Conservation (phyloP, 2,888 invertebrate species). For the Endotricha flammealis region DNA sequence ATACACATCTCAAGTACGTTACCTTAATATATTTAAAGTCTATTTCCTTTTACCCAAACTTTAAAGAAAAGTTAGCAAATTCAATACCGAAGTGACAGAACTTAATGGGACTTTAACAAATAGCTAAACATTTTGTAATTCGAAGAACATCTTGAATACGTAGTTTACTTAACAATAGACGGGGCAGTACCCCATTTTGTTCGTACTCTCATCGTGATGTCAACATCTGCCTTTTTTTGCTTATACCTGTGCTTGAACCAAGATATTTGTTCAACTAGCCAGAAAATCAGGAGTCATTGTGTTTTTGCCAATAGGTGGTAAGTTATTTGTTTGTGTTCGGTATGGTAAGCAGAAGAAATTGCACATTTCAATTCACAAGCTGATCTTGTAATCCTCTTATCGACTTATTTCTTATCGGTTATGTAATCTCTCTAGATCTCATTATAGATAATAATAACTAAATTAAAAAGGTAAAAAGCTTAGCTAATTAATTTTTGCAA, state of each 20-base stretch:
- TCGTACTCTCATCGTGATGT: constrained; percentile 47
- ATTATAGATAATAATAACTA: no score
- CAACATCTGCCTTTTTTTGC: constrained; percentile 72
- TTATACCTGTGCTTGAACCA: constrained; percentile 57
- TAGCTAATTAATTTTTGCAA: no score
- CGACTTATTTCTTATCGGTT: no score
- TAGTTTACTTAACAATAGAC: constrained; percentile 67
- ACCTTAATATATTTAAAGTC: constrained; percentile 29
- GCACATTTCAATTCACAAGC: constrained; percentile 28
- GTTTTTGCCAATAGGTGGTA: constrained; percentile 44
- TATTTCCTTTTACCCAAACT: constrained; percentile 19
- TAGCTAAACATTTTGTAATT: constrained; percentile 75
- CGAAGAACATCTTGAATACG: constrained; percentile 69
- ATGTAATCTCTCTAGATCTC: no score
- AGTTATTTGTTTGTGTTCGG: constrained; percentile 50
- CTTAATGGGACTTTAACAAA: constrained; percentile 76
- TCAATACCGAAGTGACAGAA: constrained; percentile 62
- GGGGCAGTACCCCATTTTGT: constrained; percentile 55
- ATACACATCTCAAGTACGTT: constrained; percentile 10
- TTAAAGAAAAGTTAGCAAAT: constrained; percentile 31
- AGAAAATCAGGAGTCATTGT: constrained; percentile 72
- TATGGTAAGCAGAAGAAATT: constrained; percentile 36
- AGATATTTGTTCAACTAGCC: constrained; percentile 73
- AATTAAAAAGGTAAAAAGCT: no score
- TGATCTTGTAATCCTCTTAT: no score